Conservation (phyloP, 2,797 vertebrate genomes). For the Anguilla anguilla region DNA sequence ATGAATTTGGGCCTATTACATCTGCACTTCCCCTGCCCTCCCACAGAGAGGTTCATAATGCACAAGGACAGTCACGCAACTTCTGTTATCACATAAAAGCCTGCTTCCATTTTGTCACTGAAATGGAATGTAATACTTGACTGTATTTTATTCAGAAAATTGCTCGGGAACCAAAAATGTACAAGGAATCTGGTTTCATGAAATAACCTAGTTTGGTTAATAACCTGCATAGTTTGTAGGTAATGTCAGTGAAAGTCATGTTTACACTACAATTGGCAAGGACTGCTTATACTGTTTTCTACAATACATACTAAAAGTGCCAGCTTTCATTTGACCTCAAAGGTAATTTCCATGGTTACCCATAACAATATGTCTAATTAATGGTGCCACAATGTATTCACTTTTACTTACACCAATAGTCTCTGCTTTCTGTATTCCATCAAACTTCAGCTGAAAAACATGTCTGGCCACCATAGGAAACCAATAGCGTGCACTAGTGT, state of each 20-base stretch:
- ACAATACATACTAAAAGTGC: background rate
- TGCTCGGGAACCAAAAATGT: background rate
- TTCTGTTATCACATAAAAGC: background rate
- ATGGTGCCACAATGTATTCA: background rate
- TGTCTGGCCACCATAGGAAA: background rate
- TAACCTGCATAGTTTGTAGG: background rate
- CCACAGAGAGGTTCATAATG: constrained; percentile 23
- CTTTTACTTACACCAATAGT: background rate
- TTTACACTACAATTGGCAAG: background rate
- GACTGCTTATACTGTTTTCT: background rate
- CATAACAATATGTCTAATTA: background rate
- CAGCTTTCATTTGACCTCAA: background rate
- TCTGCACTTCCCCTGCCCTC: constrained; percentile 36
- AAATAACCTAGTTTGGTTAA: background rate
- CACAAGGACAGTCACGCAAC: background rate
- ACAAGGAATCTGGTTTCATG: background rate
- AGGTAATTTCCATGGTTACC: background rate
- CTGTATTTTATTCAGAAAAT: background rate
- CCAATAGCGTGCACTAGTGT: background rate
- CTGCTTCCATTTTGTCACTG: background rate
- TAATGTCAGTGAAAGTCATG: background rate
- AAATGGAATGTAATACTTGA: constrained; percentile 3
- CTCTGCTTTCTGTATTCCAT: background rate
- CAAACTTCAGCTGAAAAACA: background rate
- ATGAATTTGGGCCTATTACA: constrained; percentile 27